A percentile compares a stretch with the other conserved stretches of the same genome.
phyloP scores from a whole-genome alignment of 2,888 invertebrate species.

The Andrena minutula region DNA sequence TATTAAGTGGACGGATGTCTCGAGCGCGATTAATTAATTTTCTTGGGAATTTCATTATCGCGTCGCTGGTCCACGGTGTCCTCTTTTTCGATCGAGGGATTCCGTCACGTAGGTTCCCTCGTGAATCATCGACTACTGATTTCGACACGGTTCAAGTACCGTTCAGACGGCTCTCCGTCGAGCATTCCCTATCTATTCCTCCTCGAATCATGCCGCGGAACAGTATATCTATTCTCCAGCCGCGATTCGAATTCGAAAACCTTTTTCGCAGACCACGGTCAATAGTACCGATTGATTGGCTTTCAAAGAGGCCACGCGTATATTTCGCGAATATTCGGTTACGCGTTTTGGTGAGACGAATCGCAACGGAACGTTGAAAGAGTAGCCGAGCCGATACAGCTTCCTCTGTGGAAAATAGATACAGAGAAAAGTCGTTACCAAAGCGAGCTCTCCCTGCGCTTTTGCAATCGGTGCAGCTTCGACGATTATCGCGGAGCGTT shows the following conservation, averaged over 20 bases:
- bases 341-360: not conserved
- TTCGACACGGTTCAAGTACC: not conserved
- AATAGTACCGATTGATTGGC: not conserved
- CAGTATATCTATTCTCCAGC: not conserved
- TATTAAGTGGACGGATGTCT: conserved; percentile 55
- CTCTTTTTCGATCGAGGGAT: conserved; percentile 8
- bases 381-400: not conserved
- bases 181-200: not conserved
- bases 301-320: not conserved
- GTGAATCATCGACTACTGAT: not conserved
- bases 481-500: conserved; percentile 4
- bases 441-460: not conserved
- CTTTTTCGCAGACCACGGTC: not conserved
- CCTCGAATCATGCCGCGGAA: not conserved
- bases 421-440: not conserved
- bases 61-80: conserved; percentile 11
- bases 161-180: not conserved
- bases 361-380: not conserved
- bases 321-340: not conserved
- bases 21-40: conserved; percentile 68
- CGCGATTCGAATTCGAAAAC: not conserved
- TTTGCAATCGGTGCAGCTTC: not conserved
- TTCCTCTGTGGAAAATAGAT: not conserved
- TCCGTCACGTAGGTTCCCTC: not conserved
- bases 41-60: conserved; percentile 64